A percentile compares a stretch with the other conserved stretches of the same genome.
Evolutionary conservation across 2,888 invertebrate genomes (phyloP).

Genomic region (Drosophila fungiperda): DNA sequence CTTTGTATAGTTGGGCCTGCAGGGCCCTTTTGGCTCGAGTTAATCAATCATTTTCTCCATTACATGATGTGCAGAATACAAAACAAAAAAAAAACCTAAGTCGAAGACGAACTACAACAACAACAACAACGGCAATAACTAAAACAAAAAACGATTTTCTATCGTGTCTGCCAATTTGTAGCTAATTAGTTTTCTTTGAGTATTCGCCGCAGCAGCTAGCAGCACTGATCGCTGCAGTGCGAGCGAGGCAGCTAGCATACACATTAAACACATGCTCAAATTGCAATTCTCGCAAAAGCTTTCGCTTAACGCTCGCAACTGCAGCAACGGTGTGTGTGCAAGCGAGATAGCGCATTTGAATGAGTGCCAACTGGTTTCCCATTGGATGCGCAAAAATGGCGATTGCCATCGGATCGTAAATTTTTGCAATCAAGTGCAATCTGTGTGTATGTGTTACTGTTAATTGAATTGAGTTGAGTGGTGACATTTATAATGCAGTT

Average conservation of each 20-base stretch:
- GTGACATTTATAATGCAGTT: not conserved
- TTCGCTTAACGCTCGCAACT: constrained; percentile 32
- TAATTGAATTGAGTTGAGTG: not conserved
- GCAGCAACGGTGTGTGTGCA: constrained; percentile 24
- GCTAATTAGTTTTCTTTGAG: constrained; percentile 69
- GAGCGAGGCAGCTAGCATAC: constrained; percentile 29
- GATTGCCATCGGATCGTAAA: constrained; percentile 40
- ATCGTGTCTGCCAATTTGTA: constrained; percentile 65
- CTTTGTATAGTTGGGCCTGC: constrained; percentile 27
- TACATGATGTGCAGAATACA: constrained; percentile 58
- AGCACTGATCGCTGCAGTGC: constrained; percentile 18
- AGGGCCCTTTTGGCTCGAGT: constrained; percentile 33
- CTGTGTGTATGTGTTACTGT: constrained; percentile 3
- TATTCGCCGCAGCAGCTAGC: constrained; percentile 44
- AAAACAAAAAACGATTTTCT: constrained; percentile 42
- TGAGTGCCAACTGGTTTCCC: constrained; percentile 39
- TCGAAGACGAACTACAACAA: constrained; percentile 2
- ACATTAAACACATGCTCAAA: not conserved
- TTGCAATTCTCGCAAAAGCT: constrained; percentile 36
- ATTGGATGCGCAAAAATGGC: constrained; percentile 76
- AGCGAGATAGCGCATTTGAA: constrained; percentile 27
- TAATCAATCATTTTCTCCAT: constrained; percentile 77
- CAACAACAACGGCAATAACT: constrained; percentile 4
- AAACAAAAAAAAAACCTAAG: constrained; percentile 1
- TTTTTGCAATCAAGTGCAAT: constrained; percentile 7